Percentiles rank a stretch among this genome's conserved stretches.
phyloP scores from a whole-genome alignment of 2,113 vertebrate species.

The Macrotus californicus region DNA sequence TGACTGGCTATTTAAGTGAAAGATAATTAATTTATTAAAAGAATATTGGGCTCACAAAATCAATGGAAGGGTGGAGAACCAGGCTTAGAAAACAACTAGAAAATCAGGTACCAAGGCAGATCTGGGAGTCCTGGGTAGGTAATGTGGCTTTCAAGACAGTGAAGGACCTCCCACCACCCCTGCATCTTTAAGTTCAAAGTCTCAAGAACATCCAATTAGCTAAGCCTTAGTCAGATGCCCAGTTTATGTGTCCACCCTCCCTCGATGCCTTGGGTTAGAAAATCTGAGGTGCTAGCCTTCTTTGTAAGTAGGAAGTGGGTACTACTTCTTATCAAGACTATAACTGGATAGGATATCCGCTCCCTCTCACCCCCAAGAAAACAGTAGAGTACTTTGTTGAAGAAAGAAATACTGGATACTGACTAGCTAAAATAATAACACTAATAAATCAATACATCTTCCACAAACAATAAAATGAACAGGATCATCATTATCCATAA shows the following conservation, averaged over 20 bases:
- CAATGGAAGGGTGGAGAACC: neutral
- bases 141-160: neutral
- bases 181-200: neutral
- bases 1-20: neutral
- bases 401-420: neutral
- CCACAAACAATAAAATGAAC: neutral
- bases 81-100: neutral
- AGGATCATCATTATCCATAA: neutral
- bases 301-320: neutral
- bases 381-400: neutral
- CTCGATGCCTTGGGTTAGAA: neutral
- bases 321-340: neutral
- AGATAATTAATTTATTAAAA: neutral
- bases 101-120: neutral
- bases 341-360: neutral
- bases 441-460: neutral
- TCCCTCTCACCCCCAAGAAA: rapidly evolving
- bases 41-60: neutral
- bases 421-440: neutral
- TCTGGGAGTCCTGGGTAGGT: neutral
- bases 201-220: neutral
- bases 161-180: neutral
- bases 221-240: neutral
- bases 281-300: neutral
- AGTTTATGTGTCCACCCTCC: neutral